Evolutionary conservation across 2,888 invertebrate genomes (phyloP), one percentile per base, ranked within the genome.

Genomic region (Flexamia atlantica): DNA sequence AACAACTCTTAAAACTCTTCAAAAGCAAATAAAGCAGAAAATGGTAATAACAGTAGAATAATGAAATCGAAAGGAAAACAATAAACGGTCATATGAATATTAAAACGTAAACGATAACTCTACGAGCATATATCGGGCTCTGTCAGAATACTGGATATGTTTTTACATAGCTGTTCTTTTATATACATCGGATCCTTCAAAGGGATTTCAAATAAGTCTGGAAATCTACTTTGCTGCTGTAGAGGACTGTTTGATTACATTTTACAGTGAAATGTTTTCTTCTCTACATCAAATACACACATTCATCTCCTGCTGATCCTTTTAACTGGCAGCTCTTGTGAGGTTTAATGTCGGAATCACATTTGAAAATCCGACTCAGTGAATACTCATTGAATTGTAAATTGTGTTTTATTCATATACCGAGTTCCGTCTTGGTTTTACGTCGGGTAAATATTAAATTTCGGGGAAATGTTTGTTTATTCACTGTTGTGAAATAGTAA

Each of bases 121-220:
- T 17, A 57, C 23, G 79, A 79, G 36, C 57, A 79, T 57, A 76
- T 76, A 50, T 76, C 17, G 76, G 25, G 76, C 53, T 79, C 40
- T 74, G 74, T 46, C 76, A 50, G 28, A 42, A 76, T 76, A 76
- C 76, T 53, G 79, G 32, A 57, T 57, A 79, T 79, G 79, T 79
- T 79, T 79, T 53, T 50, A 57, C 40, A 32, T 53, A 30, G 79
- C 17, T 79, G 79, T 79, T 79, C 79, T 57, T 76, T 79, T 79
- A 79, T 79, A 79, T 79, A 28, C 30, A 76, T 40, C 72, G 7
- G 76, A 76, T 79, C 57, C 79, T 57, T 79, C 79, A 79, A 79
- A 79, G 79, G 50, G 79, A 30, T 79, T 79, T 79, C 79, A 79
- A 79, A 79, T 79, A 79, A 79, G 79, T 79, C 79, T 79, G 79